Percentiles rank a stretch among this genome's conserved stretches.
Conservation (phyloP, 2,888 invertebrate genomes). For the Cephonodes hylas region DNA sequence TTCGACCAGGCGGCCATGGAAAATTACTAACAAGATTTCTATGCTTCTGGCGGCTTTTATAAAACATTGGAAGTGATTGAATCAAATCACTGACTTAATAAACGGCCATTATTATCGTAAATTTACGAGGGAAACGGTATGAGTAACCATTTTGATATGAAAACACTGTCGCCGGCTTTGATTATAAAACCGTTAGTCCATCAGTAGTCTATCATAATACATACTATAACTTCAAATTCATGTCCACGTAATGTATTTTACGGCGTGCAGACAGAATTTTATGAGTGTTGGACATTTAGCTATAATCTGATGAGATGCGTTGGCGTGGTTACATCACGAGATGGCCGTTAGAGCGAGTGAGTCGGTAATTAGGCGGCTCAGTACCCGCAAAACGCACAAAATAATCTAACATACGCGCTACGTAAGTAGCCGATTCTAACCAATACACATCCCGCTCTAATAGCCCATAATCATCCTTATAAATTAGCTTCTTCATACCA, state of each 20-base stretch:
- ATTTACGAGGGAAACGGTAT: slow-evolving; percentile 11
- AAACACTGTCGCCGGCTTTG: slow-evolving; percentile 21
- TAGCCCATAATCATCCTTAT: background rate
- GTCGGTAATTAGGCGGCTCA: background rate
- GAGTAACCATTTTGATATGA: slow-evolving; percentile 6
- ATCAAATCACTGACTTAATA: slow-evolving; percentile 10
- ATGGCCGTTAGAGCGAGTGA: background rate
- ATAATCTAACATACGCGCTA: background rate
- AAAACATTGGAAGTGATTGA: slow-evolving; percentile 10
- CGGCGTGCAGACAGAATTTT: background rate
- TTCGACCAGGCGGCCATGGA: background rate
- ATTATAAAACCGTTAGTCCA: slow-evolving; percentile 21
- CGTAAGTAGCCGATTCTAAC: background rate
- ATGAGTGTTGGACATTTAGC: background rate
- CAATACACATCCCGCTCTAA: background rate
- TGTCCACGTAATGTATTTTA: background rate
- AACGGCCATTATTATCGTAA: slow-evolving; percentile 5
- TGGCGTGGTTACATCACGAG: background rate
- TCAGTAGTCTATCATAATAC: slow-evolving; percentile 15
- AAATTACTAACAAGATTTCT: slow-evolving; percentile 11
- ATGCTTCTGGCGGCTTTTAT: slow-evolving; percentile 10
- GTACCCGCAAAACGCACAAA: background rate
- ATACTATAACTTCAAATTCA: background rate
- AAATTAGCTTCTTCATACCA: background rate
- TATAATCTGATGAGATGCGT: background rate